phyloP scores from a whole-genome alignment of 2,113 vertebrate species.

The Procavia capensis region DNA sequence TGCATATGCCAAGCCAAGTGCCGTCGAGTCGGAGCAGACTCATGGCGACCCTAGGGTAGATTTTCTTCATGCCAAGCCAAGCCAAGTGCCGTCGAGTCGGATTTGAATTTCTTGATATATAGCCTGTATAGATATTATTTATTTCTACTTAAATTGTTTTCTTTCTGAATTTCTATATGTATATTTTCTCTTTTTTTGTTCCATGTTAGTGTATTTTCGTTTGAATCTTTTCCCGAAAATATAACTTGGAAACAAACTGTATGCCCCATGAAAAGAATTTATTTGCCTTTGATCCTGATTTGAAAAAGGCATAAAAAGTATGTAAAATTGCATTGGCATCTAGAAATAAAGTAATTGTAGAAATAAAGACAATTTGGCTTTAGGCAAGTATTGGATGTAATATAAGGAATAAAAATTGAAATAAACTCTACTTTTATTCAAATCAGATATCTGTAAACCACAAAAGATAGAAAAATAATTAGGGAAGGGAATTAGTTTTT shows the following conservation, averaged over 20 bases:
- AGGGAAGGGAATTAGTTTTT: background rate
- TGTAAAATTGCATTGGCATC: background rate
- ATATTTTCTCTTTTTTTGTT: background rate
- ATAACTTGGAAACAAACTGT: background rate
- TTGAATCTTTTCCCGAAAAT: background rate
- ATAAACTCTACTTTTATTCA: background rate
- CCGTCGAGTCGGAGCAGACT: no score
- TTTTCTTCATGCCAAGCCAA: no score
- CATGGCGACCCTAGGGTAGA: no score
- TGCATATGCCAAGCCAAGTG: no score
- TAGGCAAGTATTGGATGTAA: background rate
- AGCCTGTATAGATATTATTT: background rate
- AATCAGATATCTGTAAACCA: background rate
- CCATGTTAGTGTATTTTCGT: background rate
- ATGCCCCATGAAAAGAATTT: background rate
- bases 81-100: no score
- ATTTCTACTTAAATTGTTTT: background rate
- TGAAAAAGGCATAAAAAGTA: background rate
- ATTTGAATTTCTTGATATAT: background rate
- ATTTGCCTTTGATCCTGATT: background rate
- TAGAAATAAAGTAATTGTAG: background rate
- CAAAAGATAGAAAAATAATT: conserved; percentile 58
- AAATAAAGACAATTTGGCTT: background rate
- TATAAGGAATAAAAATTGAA: background rate
- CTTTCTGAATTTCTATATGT: background rate